Evolutionary conservation across 2,797 vertebrate species (phyloP).

Genomic region (Mionectes olivaceus): DNA sequence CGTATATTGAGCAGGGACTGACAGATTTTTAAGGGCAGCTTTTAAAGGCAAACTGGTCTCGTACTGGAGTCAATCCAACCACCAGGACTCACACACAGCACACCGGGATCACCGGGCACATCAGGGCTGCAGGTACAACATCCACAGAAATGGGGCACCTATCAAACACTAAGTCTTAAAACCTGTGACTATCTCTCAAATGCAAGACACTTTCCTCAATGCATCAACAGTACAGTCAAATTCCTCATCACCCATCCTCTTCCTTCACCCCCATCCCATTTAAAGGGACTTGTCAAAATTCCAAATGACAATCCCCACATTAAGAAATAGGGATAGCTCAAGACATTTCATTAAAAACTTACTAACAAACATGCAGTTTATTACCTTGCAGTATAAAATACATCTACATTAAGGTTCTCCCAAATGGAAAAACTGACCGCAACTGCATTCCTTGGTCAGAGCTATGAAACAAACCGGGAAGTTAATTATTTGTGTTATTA

Average conservation of each 20-base stretch:
- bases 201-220: slow-evolving; percentile 28
- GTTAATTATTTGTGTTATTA: slow-evolving; percentile 38
- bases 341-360: slow-evolving; percentile 73
- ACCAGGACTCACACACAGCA: neutral
- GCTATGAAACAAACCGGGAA: slow-evolving; percentile 17
- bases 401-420: slow-evolving; percentile 74
- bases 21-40: slow-evolving; percentile 11
- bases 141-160: slow-evolving; percentile 16
- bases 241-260: slow-evolving; percentile 33
- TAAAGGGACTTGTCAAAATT: slow-evolving; percentile 68
- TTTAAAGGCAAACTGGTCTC: neutral
- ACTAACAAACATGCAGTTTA: slow-evolving; percentile 79
- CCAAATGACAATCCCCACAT: slow-evolving; percentile 42
- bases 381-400: slow-evolving; percentile 76
- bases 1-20: neutral
- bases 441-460: slow-evolving; percentile 61
- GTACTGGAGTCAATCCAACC: neutral
- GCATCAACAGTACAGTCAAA: slow-evolving; percentile 48
- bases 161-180: neutral
- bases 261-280: slow-evolving; percentile 28
- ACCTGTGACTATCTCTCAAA: slow-evolving; percentile 27
- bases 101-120: neutral
- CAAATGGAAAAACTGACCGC: slow-evolving; percentile 64
- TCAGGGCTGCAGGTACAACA: slow-evolving; percentile 30
- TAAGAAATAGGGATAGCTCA: slow-evolving; percentile 55